Evolutionary conservation across 2,797 vertebrate genomes (phyloP), one percentile per base, ranked within the genome.

Genomic region (Spinus pinus): DNA sequence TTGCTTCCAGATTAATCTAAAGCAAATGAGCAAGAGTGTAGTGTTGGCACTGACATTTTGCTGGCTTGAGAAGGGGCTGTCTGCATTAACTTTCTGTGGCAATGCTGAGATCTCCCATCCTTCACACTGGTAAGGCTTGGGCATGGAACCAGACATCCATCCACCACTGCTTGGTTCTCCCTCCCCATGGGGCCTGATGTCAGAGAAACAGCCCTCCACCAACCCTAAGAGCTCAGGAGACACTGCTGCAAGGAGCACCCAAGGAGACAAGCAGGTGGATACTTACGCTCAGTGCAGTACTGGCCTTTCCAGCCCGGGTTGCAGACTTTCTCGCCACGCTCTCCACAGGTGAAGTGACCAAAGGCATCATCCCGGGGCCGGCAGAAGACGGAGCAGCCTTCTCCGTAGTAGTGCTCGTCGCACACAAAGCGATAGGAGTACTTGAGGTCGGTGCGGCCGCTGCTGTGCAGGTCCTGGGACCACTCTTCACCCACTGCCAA

Each of bases 261-360:
- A 0, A 30, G 47, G 19, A 81, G 35, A 65, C 47, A 81, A 81
- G 56, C 41, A 61, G 31, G 8, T 18, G 7, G 54, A 62, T 33
- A 99, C 99, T 99, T 95, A 99, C 99, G 95, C 88, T 99, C 99
- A 46, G 99, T 99, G 98, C 99, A 99, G 98, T 99, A 99, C 64
- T 98, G 98, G 75, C 99, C 99, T 92, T 99, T 99, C 99, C 99
- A 99, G 95, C 99, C 99, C 0, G 99, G 98, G 94, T 99, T 99
- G 97, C 99, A 99, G 94, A 99, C 98, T 91, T 99, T 99, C 93
- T 99, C 99, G 6, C 99, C 99, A 7, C 99, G 98, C 87, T 99
- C 99, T 87, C 99, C 99, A 0, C 99, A 99, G 85, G 98, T 99
- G 97, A 99, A 99, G 97, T 99, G 99, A n/a, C 99, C 99, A 8